A percentile compares a stretch with the other conserved stretches of the same genome.
Conservation (phyloP, 2,797 vertebrate species). For the Apogon hyalosoma region DNA sequence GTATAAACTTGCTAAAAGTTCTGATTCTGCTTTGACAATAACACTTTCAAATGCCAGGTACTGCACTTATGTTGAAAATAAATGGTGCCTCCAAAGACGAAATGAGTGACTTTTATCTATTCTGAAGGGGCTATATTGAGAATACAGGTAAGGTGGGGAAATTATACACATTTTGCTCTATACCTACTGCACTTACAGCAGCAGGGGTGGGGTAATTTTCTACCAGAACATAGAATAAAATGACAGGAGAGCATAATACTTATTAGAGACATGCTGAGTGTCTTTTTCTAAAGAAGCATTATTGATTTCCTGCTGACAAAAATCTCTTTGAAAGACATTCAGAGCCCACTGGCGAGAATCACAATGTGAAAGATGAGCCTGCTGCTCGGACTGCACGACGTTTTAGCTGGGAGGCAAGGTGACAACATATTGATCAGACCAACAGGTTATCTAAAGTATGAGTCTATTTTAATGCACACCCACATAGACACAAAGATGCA, state of each 20-base stretch:
- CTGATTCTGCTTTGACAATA: conserved; percentile 5
- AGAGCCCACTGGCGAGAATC: conserved; percentile 59
- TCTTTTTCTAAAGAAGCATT: conserved; percentile 66
- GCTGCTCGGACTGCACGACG: conserved; percentile 37
- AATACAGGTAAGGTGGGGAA: conserved; percentile 26
- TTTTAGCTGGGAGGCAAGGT: conserved; percentile 37
- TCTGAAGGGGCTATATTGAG: conserved; percentile 10
- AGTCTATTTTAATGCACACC: conserved; percentile 9
- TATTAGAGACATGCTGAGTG: conserved; percentile 62
- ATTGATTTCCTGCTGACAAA: conserved; percentile 72
- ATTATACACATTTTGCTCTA: conserved; percentile 46
- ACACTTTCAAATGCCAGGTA: conserved; percentile 6
- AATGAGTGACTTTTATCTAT: background rate
- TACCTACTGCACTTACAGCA: conserved; percentile 37
- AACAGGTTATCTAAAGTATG: conserved; percentile 43
- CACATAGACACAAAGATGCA: background rate
- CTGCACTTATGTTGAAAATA: conserved; percentile 4
- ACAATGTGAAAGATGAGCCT: conserved; percentile 48
- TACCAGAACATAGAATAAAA: conserved; percentile 49
- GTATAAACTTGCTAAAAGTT: conserved; percentile 8
- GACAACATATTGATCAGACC: conserved; percentile 54
- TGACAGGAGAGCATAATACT: conserved; percentile 55
- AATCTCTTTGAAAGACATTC: conserved; percentile 56
- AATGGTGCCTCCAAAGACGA: background rate
- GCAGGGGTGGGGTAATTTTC: conserved; percentile 43